Base-by-base conservation (phyloP, 1,140 invertebrate species). In the Panagrolaimus sp. region DNA sequence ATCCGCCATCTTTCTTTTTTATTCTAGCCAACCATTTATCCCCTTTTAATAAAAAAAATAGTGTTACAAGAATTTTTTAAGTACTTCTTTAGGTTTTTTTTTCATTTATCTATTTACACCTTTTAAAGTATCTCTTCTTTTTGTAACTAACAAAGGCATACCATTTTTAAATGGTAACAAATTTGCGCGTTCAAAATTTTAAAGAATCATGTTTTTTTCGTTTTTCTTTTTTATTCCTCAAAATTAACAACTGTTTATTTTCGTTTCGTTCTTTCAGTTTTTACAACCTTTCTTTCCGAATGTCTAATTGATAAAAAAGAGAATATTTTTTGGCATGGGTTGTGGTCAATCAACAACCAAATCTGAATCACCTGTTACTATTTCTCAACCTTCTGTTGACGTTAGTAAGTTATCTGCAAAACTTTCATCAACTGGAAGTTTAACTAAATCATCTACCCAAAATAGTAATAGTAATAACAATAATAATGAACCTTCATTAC, bases 331-430 rank as follows among this genome's bases (percentile, higher is more conserved):
- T 57, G 27, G 20, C 51, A 57, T 57, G 51, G 51, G 51, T 27
- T 57, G 51, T 27, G 51, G 51, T 25, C 51, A 57, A 27, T 57
- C 51, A 25, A 25, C 51, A 57, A 57, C 51, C 51, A 57, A 57
- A 57, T 57, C 51, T 11, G 51, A 57, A n/a, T 25, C 51, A 57
- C 51, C 51, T 20, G 27, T 57, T 20, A 57, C 51, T 2, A 27
- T 57, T 25, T 25, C 51, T 27, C 51, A 57, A 27, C 51, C 51
- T 20, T 57, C 51, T 20, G 51, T 57, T 20, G 51, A 57, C 51
- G 51, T 57, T 20, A 57, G 51, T 57, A 57, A 57, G 51, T 57
- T 57, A 27, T 57, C 51, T 25, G 27, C 51, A 25, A 57, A 57
- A 27, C 20, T 57, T 20, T 57, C 51, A 16, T 57, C 51, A 57